A percentile compares a stretch with the other conserved stretches of the same genome.
phyloP scores from a whole-genome alignment of 1,140 invertebrate genomes.

The Ctenoplectra terminalis region DNA sequence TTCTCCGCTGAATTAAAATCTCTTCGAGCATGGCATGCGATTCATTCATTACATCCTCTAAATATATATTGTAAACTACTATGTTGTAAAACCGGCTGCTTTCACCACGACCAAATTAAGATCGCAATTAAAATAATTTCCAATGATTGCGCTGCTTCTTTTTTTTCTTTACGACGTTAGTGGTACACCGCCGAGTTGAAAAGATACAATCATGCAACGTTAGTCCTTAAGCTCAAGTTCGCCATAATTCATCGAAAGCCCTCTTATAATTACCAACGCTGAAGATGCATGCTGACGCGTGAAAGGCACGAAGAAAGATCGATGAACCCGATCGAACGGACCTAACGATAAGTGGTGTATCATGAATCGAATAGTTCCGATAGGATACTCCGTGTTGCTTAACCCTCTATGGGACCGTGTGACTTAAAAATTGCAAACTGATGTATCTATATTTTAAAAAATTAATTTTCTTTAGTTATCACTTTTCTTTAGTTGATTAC shows the following conservation, averaged over 20 bases:
- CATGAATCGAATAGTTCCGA: neutral
- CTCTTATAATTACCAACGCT: slow-evolving; percentile 35
- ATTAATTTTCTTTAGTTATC: too few species aligned
- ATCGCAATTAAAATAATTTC: slow-evolving; percentile 27
- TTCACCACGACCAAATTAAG: neutral
- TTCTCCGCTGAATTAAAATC: neutral
- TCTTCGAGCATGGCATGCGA: neutral
- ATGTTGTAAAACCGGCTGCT: slow-evolving; percentile 1
- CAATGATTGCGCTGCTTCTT: neutral
- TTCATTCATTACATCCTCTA: neutral
- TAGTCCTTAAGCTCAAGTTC: neutral
- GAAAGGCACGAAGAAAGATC: slow-evolving; percentile 43
- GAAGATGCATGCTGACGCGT: slow-evolving; percentile 12
- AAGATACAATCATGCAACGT: slow-evolving; percentile 1
- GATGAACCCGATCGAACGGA: slow-evolving; percentile 30
- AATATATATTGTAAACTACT: neutral
- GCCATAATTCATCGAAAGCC: slow-evolving; percentile 21
- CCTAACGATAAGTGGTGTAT: slow-evolving; percentile 9
- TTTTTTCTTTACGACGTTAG: neutral
- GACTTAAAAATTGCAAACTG: too few species aligned
- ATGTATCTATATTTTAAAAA: too few species aligned
- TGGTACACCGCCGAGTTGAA: neutral
- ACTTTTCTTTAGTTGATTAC: too few species aligned
- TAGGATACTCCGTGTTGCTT: neutral
- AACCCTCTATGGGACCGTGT: too few species aligned